Base-by-base conservation (phyloP, 2,888 invertebrate genomes). In the Ceriagrion tenellum region DNA sequence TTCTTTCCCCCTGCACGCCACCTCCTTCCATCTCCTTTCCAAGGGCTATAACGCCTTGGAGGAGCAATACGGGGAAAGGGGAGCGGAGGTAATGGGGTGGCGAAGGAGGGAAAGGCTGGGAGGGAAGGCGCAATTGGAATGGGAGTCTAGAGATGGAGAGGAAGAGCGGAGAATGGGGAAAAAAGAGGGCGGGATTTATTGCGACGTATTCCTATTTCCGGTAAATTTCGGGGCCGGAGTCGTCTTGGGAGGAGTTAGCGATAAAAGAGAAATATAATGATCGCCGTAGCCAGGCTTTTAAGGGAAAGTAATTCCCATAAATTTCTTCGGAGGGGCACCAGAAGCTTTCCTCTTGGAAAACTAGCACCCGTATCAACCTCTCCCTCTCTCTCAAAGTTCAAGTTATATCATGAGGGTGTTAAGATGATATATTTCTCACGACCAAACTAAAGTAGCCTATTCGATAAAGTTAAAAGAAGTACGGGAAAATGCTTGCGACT, bases 251-350 rank as follows among this genome's bases (percentile, higher is more conserved):
- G 89, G 90, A 90, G 35, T 35, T 30, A 91, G 35, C 90, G 40
- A 91, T 91, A 81, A 81, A 81, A 81, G 81, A 81, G 81, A 81
- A 81, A 81, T 81, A 81, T 81, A 81, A 81, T 81, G 81, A 81
- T 81, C 81, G 81, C 81, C 81, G 81, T 81, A 81, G 30, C 81
- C 6, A 35, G 81, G 81, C 81, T 81, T 81, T 81, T 81, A 81
- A 81, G 81, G 81, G 81, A 81, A 81, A 81, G 81, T 81, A 81
- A 81, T 81, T 35, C 81, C 81, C 81, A 81, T 81, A 81, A 81
- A 81, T 81, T 81, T 81, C 81, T 81, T 0, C 81, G n/a, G 35
- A 16, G 26, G 35, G 35, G 81, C 30, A 35, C 81, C 16, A 35
- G 35, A 81, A 81, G 81, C 81, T 81, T 81, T 81, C 81, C 16